phyloP scores from a whole-genome alignment of 1,140 invertebrate genomes.

The Oscheius sp. region DNA sequence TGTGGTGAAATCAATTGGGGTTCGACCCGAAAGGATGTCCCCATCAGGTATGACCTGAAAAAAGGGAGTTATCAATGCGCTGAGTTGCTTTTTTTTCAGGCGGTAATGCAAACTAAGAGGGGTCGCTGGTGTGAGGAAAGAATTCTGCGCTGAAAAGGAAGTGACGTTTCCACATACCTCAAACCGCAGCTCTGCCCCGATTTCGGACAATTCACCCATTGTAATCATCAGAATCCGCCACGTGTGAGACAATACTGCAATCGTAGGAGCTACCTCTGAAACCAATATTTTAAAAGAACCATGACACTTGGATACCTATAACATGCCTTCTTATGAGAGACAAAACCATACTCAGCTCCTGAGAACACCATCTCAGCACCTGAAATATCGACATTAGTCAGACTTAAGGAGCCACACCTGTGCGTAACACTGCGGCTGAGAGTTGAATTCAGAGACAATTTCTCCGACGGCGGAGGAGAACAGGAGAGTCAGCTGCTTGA shows the following conservation, averaged over 20 bases:
- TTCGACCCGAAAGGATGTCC: no score
- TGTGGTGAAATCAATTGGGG: no score
- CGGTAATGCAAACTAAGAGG: no score
- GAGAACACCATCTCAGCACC: conserved; percentile 53
- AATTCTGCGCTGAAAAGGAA: no score
- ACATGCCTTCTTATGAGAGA: conserved; percentile 82
- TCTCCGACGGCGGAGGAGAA: conserved; percentile 84
- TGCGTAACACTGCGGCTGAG: conserved; percentile 65
- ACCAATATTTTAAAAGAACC: conserved; percentile 62
- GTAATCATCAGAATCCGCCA: conserved; percentile 46
- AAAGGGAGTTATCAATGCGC: no score
- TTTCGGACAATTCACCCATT: conserved; percentile 67
- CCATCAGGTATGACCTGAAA: no score
- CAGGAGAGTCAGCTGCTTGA: conserved; percentile 77
- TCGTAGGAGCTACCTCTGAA: conserved; percentile 66
- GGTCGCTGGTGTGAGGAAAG: no score
- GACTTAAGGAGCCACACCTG: conserved; percentile 2
- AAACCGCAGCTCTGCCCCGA: conserved; percentile 79
- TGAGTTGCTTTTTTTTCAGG: no score
- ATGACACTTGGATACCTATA: conserved; percentile 86
- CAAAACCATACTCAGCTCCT: conserved; percentile 77
- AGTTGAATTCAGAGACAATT: conserved; percentile 79
- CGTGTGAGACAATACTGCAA: conserved; percentile 41
- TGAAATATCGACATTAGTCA: conserved; percentile 26
- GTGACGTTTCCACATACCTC: no score